Percentiles rank a stretch among this genome's conserved stretches.
Evolutionary conservation across 2,113 vertebrate genomes (phyloP).

Genomic region (Oxyura jamaicensis): DNA sequence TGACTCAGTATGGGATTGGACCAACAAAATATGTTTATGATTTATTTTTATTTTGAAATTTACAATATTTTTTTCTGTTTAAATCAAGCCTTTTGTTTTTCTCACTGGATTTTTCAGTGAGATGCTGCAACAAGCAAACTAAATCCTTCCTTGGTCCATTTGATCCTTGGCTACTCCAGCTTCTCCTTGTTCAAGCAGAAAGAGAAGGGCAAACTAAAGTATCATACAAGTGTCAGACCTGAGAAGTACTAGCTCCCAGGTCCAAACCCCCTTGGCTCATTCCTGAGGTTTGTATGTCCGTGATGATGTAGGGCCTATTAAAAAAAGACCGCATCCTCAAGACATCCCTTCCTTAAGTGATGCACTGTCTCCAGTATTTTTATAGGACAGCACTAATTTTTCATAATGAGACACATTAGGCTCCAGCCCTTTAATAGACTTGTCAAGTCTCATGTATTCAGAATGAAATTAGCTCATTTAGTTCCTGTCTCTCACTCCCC

Average conservation of each 20-base stretch:
- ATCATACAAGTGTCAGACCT: background rate
- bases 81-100: background rate
- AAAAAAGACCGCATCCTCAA: background rate
- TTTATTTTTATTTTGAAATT: conserved; percentile 6
- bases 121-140: background rate
- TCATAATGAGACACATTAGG: conserved; percentile 50
- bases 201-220: background rate
- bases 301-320: conserved; percentile 50
- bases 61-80: background rate
- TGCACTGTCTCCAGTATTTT: conserved; percentile 48
- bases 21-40: background rate
- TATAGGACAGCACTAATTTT: conserved; percentile 59
- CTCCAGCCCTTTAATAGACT: conserved; percentile 57
- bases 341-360: conserved; percentile 27
- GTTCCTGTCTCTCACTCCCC: conserved; percentile 35
- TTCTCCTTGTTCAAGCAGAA: background rate
- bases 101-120: background rate
- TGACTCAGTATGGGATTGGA: background rate
- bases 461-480: conserved; percentile 58
- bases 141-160: background rate
- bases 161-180: background rate
- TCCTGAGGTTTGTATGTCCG: background rate
- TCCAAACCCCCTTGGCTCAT: background rate
- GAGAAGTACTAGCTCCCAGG: background rate
- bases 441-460: conserved; percentile 40